Conservation (phyloP, 2,113 vertebrate species). For the Heloderma charlesbogerti region DNA sequence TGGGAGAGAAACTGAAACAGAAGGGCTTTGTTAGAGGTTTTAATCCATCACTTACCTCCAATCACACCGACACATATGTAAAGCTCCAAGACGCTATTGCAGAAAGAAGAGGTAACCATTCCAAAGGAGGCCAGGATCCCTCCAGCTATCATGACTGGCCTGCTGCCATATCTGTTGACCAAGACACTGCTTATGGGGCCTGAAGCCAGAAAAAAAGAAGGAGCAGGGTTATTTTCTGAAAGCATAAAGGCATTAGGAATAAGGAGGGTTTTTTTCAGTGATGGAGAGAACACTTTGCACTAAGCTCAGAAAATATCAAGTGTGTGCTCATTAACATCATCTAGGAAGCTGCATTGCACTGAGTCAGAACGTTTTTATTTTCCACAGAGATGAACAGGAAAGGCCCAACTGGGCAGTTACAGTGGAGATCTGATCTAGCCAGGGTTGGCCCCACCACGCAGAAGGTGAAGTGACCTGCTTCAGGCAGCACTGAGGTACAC, state of each 20-base stretch:
- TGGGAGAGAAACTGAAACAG: slow-evolving; percentile 4
- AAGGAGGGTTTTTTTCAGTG: background rate
- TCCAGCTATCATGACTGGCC: slow-evolving; percentile 91
- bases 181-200: slow-evolving; percentile 95
- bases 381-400: background rate
- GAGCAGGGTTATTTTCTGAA: slow-evolving; percentile 1
- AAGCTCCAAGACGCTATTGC: slow-evolving; percentile 85
- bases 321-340: background rate
- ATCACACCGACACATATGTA: slow-evolving; percentile 93
- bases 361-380: too few species aligned
- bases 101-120: slow-evolving; percentile 92
- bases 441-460: background rate
- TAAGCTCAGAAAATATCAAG: background rate
- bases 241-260: background rate
- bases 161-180: slow-evolving; percentile 94
- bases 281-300: background rate
- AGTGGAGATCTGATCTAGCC: background rate
- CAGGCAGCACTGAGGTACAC: background rate
- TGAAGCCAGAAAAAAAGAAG: slow-evolving; percentile 61
- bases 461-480: background rate
- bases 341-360: background rate
- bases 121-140: slow-evolving; percentile 88
- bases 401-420: background rate
- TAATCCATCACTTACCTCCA: slow-evolving; percentile 83
- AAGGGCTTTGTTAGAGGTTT: slow-evolving; percentile 19